Evolutionary conservation across 2,888 invertebrate species (phyloP), one percentile per base, ranked within the genome.

Genomic region (Cantharis lateralis): DNA sequence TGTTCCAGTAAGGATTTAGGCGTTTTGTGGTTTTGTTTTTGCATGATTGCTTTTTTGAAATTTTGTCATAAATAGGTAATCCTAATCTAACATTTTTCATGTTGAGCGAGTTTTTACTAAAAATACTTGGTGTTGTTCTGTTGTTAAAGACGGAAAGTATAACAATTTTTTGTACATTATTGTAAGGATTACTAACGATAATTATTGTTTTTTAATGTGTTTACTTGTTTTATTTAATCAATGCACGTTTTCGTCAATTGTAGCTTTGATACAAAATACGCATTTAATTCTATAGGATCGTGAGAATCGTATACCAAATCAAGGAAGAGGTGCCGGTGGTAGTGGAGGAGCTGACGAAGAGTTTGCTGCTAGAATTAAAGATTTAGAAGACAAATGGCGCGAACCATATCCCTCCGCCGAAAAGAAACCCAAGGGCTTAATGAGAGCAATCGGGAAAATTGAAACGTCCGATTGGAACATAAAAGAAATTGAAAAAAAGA

Each of bases 401-500:
- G 90, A 90, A 3, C 89, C 87, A 10, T 88, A 89, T 70, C 88
- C 91, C 1, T 48, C 48, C 4, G 88, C 90, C 0, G 92, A 93
- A 18, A 94, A 94, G 82, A 96, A 96, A 86, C 96, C 96, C 1
- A 95, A 94, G 87, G 96, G 96, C 88, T 90, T 97, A 78, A 90
- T 95, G 88, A 91, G 96, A 79, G 95, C 96, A 66, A 96, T 97
- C 78, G 96, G 96, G 72, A 95, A 95, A 89, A 95, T 97, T 81
- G 96, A 96, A 86, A 93, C 94, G 78, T 94, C 92, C 76, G 97
- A 97, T 87, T 97, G 97, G 96, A 96, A 97, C 88, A 93, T 97
- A 48, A 94, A 95, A 82, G 94, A 96, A 87, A 95, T 97, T 28
- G 96, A 97, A 85, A 93, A 95, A 86, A 96, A 97, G 88, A 96